Base-by-base conservation (phyloP, 1,140 invertebrate genomes). In the Diabrotica undecimpunctata region DNA sequence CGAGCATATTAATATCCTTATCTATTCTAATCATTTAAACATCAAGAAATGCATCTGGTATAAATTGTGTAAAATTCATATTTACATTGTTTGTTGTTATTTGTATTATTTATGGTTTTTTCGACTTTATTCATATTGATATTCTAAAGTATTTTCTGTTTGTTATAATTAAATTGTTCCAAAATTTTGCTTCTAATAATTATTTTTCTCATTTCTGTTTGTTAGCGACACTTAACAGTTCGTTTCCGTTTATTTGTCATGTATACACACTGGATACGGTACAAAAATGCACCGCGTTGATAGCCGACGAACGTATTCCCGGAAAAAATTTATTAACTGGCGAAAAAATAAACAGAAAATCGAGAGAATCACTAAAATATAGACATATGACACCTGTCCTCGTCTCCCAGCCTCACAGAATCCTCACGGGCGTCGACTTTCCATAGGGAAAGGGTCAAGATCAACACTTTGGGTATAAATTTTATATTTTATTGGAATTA, bases 311-410 rank as follows among this genome's bases (percentile, higher is more conserved):
- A 46, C 41, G 41, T 46, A n/a, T 46, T 8, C n/a, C n/a, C 41
- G 58, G 13, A 8, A 60, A 66, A 63, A 66, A 66, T 63, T 55
- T 66, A 66, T 63, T 58, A 62, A 62, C 65, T 59, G 11, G 36
- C 35, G 38, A 66, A 59, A 63, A 66, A 66, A 58, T 52, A 63
- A 56, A 62, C 61, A 54, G 41, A 66, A 52, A 59, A 58, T 59
- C 50, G 54, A 61, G 41, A 66, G 38, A 63, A 58, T 59, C 37
- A 51, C 58, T 61, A 52, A 67, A 64, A 55, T 51, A 54, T 58
- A 64, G 62, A 54, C 67, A 61, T 54, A 59, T 35, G 60, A 66
- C 60, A 66, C 64, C 54, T 67, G 61, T 66, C 41, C 68, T 62
- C 52, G 62, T 54, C 11, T 52, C 56, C 53, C 52, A n/a, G 10